phyloP scores from a whole-genome alignment of 2,113 vertebrate genomes.

The Lucifuga dentata region DNA sequence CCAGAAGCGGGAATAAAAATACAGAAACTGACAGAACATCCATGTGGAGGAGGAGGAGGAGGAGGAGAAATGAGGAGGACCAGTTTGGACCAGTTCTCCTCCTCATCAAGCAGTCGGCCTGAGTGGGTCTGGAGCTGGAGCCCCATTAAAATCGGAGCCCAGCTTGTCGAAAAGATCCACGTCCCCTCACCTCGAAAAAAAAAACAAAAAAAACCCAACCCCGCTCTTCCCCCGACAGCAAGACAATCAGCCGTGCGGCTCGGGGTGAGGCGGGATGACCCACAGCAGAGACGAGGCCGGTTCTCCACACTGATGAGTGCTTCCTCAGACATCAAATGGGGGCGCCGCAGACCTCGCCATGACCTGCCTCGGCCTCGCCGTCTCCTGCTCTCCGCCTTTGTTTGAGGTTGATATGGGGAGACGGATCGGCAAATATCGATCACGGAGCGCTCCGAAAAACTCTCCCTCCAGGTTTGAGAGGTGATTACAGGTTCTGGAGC shows the following conservation, averaged over 20 bases:
- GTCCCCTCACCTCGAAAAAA: slow-evolving; percentile 71
- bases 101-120: slow-evolving; percentile 64
- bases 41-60: slow-evolving; percentile 33
- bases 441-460: slow-evolving; percentile 73
- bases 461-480: slow-evolving; percentile 78
- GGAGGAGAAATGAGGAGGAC: slow-evolving; percentile 23
- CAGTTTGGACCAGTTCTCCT: slow-evolving; percentile 52
- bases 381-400: slow-evolving; percentile 70
- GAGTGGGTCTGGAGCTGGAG: slow-evolving; percentile 59
- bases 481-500: slow-evolving; percentile 75
- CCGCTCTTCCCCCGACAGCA: slow-evolving; percentile 67
- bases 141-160: slow-evolving; percentile 74
- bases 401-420: slow-evolving; percentile 76
- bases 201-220: too few species aligned
- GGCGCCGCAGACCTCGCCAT: slow-evolving; percentile 63
- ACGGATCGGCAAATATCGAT: slow-evolving; percentile 83
- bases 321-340: slow-evolving; percentile 81
- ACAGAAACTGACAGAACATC: slow-evolving; percentile 48
- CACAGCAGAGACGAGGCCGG: slow-evolving; percentile 60
- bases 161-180: slow-evolving; percentile 64
- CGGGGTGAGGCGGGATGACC: slow-evolving; percentile 74
- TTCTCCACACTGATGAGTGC: slow-evolving; percentile 79
- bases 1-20: slow-evolving; percentile 63
- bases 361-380: slow-evolving; percentile 67
- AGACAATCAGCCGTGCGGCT: slow-evolving; percentile 78